Conservation (phyloP, 2,113 vertebrate genomes). For the Scolopax mira region DNA sequence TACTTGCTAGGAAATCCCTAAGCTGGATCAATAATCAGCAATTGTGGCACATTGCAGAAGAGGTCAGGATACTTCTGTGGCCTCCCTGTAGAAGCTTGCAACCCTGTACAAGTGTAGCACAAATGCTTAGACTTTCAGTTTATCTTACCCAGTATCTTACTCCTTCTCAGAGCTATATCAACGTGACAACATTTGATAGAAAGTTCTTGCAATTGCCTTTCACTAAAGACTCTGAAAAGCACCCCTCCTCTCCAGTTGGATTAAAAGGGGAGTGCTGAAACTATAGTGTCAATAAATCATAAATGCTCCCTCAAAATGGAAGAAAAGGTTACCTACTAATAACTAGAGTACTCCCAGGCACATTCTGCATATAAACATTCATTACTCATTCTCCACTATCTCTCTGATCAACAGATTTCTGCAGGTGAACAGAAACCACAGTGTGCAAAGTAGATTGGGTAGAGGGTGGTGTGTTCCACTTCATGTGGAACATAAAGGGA, state of each 20-base stretch:
- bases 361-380: neutral
- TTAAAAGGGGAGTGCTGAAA: neutral
- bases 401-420: neutral
- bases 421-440: neutral
- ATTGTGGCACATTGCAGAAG: neutral
- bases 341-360: neutral
- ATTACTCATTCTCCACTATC: neutral
- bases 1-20: neutral
- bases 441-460: neutral
- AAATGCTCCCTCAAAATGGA: neutral
- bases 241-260: neutral
- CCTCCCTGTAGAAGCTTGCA: neutral
- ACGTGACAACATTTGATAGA: neutral
- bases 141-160: neutral
- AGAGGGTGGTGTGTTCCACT: neutral
- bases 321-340: neutral
- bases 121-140: neutral
- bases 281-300: neutral
- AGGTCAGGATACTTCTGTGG: neutral
- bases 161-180: neutral
- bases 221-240: neutral
- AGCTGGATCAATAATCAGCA: neutral
- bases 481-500: neutral
- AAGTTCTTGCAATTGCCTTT: neutral
- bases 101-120: neutral